Evolutionary conservation across 2,797 vertebrate species (phyloP).

Genomic region (Acanthornis magna): DNA sequence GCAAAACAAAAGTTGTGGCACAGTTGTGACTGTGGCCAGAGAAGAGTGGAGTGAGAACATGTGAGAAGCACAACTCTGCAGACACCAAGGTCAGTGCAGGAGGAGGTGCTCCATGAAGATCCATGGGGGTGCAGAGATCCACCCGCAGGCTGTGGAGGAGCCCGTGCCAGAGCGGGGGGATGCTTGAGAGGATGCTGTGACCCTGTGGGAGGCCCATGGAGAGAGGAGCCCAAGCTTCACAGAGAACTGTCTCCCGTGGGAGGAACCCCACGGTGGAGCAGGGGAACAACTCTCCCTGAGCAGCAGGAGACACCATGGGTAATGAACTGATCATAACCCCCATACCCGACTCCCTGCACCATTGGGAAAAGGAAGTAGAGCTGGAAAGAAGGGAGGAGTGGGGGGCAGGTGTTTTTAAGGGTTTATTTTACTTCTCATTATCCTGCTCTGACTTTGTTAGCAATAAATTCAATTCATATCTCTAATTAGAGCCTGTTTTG

Average conservation of each 20-base stretch:
- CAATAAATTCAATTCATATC: neutral
- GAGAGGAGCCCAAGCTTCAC: neutral
- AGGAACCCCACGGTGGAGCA: neutral
- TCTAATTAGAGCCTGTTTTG: neutral
- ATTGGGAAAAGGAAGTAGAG: neutral
- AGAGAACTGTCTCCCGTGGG: neutral
- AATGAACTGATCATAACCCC: rapidly evolving
- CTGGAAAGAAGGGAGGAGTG: neutral
- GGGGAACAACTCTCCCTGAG: rapidly evolving
- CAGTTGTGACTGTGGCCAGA: rapidly evolving
- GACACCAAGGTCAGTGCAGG: neutral
- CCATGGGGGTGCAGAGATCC: neutral
- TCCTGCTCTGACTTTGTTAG: neutral
- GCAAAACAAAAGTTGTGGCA: rapidly evolving
- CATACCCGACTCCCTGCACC: neutral
- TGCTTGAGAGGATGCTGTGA: neutral
- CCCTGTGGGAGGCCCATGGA: neutral
- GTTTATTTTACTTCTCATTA: neutral
- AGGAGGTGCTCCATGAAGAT: neutral
- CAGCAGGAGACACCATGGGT: rapidly evolving
- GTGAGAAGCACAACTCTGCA: neutral
- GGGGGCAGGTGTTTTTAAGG: neutral
- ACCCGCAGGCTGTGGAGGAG: rapidly evolving
- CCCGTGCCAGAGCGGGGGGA: neutral
- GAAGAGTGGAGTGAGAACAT: neutral